Conservation (phyloP, 2,888 invertebrate genomes). For the Cheilosia vernalis region DNA sequence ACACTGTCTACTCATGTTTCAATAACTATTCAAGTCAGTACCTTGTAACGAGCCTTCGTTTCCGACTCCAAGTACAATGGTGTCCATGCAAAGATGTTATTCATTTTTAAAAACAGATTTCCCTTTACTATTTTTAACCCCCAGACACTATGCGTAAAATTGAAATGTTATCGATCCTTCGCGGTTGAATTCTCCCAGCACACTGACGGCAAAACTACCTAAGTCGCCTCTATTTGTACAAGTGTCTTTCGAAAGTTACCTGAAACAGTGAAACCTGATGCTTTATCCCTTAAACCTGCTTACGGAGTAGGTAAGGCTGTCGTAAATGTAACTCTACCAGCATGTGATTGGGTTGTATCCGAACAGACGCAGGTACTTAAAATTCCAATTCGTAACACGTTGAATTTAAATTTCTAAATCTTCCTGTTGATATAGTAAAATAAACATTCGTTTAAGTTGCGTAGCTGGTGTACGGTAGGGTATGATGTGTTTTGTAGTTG, state of each 20-base stretch:
- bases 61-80: conserved; percentile 28
- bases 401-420: conserved; percentile 12
- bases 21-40: conserved; percentile 6
- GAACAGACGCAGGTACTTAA: conserved; percentile 13
- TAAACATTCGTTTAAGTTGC: conserved; percentile 33
- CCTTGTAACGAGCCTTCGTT: conserved; percentile 51
- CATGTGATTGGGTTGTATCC: conserved; percentile 28
- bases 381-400: conserved; percentile 30
- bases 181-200: conserved; percentile 40
- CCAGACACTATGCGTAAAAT: not conserved
- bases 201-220: conserved; percentile 34
- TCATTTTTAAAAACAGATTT: conserved; percentile 14
- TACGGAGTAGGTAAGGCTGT: not conserved
- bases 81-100: conserved; percentile 46
- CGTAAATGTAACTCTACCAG: not conserved
- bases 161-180: conserved; percentile 16
- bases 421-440: conserved; percentile 51
- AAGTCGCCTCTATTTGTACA: conserved; percentile 41
- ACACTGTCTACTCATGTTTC: not conserved
- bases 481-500: conserved; percentile 18
- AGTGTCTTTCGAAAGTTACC: not conserved
- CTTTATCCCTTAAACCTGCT: conserved; percentile 36
- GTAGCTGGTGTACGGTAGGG: not conserved
- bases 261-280: conserved; percentile 8
- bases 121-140: conserved; percentile 1